Conservation (phyloP, 2,113 vertebrate genomes). For the Neogobius melanostomus region DNA sequence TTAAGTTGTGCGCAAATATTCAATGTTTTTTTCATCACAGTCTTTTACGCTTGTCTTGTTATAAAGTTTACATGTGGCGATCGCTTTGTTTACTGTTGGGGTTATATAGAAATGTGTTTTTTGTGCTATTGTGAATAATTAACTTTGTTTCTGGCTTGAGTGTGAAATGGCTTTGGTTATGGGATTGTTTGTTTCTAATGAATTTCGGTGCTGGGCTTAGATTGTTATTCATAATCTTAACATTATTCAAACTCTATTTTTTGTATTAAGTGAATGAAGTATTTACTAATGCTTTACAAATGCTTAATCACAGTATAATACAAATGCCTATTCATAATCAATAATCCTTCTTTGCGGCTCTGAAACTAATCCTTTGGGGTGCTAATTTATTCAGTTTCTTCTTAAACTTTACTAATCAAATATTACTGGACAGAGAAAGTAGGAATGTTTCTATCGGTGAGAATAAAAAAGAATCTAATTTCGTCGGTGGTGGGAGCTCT, state of each 20-base stretch:
- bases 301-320: no score
- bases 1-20: slow-evolving; percentile 11
- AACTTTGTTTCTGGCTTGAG: slow-evolving; percentile 56
- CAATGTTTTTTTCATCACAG: neutral
- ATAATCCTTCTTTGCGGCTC: slow-evolving; percentile 15
- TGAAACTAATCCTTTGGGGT: slow-evolving; percentile 48
- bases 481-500: slow-evolving; percentile 47
- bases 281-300: no score
- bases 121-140: slow-evolving; percentile 47
- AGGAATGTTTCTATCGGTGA: neutral
- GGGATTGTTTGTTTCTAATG: slow-evolving; percentile 18
- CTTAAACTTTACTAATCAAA: slow-evolving; percentile 29
- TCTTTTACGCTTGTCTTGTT: neutral
- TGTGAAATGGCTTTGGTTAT: slow-evolving; percentile 61
- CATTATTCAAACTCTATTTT: no score
- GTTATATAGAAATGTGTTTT: slow-evolving; percentile 5
- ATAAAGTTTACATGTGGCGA: neutral
- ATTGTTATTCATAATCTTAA: slow-evolving; percentile 19
- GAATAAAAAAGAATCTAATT: slow-evolving; percentile 33
- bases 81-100: slow-evolving; percentile 6
- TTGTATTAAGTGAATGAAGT: no score
- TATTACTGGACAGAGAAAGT: neutral
- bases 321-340: no score
- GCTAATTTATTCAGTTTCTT: slow-evolving; percentile 14
- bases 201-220: slow-evolving; percentile 39